Conservation (phyloP, 2,888 invertebrate genomes). For the Platypus cylindrus region DNA sequence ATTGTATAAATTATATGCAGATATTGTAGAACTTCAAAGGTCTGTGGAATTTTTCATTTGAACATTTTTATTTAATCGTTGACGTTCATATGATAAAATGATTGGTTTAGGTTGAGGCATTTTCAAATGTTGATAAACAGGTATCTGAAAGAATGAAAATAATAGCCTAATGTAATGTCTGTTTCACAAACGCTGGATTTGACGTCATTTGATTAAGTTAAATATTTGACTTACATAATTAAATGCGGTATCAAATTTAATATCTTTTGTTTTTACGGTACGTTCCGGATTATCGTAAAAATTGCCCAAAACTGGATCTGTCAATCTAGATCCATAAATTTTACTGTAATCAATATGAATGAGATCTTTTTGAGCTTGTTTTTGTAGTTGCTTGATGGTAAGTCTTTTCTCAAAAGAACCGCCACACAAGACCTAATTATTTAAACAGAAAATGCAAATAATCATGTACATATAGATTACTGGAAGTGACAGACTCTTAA, state of each 20-base stretch:
- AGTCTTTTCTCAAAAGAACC: constrained; percentile 33
- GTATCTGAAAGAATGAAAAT: constrained; percentile 49
- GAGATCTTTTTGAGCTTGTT: constrained; percentile 37
- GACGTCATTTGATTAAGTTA: neutral
- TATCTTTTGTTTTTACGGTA: constrained; percentile 37
- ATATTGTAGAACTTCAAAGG: too few relatives aligned
- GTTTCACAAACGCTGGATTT: neutral
- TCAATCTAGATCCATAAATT: constrained; percentile 43
- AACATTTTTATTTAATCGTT: neutral
- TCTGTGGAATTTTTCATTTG: neutral
- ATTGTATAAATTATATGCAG: too few relatives aligned
- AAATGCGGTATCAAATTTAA: constrained; percentile 49
- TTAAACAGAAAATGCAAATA: neutral
- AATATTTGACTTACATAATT: constrained; percentile 34
- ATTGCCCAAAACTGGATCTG: constrained; percentile 45
- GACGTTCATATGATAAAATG: constrained; percentile 15
- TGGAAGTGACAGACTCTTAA: constrained; percentile 50
- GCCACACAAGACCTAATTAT: constrained; percentile 30
- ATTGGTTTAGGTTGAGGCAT: constrained; percentile 46
- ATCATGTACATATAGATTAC: neutral
- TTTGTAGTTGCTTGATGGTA: constrained; percentile 38
- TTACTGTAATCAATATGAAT: constrained; percentile 31
- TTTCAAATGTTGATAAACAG: constrained; percentile 54
- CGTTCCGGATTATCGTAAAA: constrained; percentile 43
- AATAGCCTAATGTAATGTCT: neutral